These are phyloP conservation scores for Timema cristinae DNA, from an alignment of 2,888 invertebrate genomes.

Conservation along the genomic window DNA sequence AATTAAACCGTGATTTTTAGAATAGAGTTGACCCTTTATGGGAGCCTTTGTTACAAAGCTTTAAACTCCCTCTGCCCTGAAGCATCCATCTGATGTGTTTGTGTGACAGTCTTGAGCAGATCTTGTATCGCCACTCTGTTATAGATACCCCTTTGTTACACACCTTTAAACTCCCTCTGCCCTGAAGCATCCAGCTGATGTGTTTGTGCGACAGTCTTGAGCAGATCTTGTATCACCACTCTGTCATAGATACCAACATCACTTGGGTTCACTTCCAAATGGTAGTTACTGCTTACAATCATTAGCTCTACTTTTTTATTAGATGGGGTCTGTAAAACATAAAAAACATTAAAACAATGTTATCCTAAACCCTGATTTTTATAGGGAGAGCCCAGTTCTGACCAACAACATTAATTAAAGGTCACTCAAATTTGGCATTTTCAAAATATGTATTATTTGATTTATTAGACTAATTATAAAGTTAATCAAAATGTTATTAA, in stretches of 20 bases:
- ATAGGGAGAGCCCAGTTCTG: too few relatives aligned
- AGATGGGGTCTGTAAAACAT: constrained; percentile 57
- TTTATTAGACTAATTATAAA: too few relatives aligned
- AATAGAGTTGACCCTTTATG: too few relatives aligned
- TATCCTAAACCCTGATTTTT: too few relatives aligned
- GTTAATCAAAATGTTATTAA: too few relatives aligned
- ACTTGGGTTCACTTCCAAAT: constrained; percentile 92
- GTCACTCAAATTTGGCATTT: too few relatives aligned
- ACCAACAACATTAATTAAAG: too few relatives aligned
- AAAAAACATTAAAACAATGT: neutral
- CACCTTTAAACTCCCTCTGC: constrained; percentile 89
- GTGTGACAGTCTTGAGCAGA: constrained; percentile 93
- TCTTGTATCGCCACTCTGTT: constrained; percentile 97
- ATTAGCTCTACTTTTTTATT: constrained; percentile 96
- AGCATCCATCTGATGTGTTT: constrained; percentile 89
- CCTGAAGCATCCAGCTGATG: constrained; percentile 86
- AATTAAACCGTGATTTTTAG: too few relatives aligned
- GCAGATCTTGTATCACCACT: constrained; percentile 94
- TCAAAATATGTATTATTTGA: too few relatives aligned
- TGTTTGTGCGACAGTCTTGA: constrained; percentile 95
- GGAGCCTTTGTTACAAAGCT: constrained; percentile 46
- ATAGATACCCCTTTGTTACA: constrained; percentile 65
- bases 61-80: constrained; percentile 89
- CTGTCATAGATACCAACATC: constrained; percentile 98
- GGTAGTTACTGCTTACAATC: constrained; percentile 85